Base-by-base conservation (phyloP, 2,888 invertebrate species). In the Chloroclystis v-ata region DNA sequence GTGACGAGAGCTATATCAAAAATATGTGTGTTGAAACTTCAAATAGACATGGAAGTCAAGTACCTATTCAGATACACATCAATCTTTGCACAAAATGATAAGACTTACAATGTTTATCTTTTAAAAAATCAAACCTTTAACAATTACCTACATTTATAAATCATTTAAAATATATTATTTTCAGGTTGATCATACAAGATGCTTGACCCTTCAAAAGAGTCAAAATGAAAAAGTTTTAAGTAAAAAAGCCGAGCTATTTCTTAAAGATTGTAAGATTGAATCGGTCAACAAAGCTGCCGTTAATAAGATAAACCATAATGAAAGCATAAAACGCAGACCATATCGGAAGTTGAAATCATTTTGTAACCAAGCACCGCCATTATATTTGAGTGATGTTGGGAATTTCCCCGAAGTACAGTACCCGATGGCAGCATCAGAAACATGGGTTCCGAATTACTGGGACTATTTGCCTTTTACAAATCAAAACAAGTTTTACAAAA, bases 381-480 rank as follows among this genome's bases (percentile, higher is more conserved):
- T 47, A 13, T 61, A 54, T 29, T 60, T 65, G 10, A 49, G 54
- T 14, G 61, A 67, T 42, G 38, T 60, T 26, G 59, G 55, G 6
- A 44, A 53, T 11, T 85, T 82, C 60, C 82, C 83, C 12, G 78
- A 81, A 52, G 74, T 82, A 1, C 74, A 80, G 53, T 84, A 82
- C 60, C 84, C 84, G 8, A 52, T 77, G 5, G 68, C 61, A 33
- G 65, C 65, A 33, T 63, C 62, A 40, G 83, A 83, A 12, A 70
- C 69, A 4, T 81, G 80, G 82, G 55, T 47, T 11, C 72, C 75
- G 1, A 70, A 65, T 38, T 79, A 70, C 53, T 77, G 78, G 75
- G 70, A 69, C 45, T 55, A 58, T 20, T 47, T 63, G 24, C 50
- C 61, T 2, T 57, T 53, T 11, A 44, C 48, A 25, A 24, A 55